These are phyloP conservation scores for Okapia johnstoni DNA, from an alignment of 2,113 vertebrate species.

Conservation along the genomic window DNA sequence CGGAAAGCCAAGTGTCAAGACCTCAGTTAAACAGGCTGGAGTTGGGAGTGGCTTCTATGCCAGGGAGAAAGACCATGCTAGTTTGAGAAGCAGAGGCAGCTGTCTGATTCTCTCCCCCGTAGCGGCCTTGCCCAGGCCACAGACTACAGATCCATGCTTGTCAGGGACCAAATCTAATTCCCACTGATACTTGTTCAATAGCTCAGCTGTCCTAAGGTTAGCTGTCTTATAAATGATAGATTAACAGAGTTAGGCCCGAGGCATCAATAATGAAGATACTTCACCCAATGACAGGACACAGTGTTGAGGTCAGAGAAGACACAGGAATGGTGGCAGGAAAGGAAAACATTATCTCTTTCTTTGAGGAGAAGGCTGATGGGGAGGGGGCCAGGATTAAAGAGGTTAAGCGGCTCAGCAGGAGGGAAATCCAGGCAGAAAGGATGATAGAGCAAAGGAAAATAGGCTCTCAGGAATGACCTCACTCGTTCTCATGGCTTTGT, in stretches of 20 bases:
- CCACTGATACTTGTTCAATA: constrained; percentile 28
- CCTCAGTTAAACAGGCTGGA: not conserved
- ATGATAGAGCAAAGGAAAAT: not conserved
- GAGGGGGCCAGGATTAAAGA: not conserved
- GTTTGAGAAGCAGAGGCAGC: not conserved
- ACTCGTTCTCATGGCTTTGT: not conserved
- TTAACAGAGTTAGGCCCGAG: constrained; percentile 27
- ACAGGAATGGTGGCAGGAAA: not conserved
- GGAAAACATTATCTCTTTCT: not conserved
- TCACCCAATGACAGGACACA: constrained; percentile 2
- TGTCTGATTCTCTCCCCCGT: not conserved
- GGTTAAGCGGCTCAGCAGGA: not conserved
- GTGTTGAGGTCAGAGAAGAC: not conserved
- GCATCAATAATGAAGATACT: constrained; percentile 42
- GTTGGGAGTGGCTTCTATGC: not conserved
- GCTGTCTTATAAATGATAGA: constrained; percentile 58
- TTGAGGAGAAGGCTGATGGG: not conserved
- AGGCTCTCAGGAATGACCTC: not conserved
- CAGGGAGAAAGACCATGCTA: not conserved
- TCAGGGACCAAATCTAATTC: constrained; percentile 13
- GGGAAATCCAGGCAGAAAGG: not conserved
- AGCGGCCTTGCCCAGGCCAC: not conserved
- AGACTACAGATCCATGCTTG: not conserved
- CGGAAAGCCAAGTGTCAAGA: not conserved
- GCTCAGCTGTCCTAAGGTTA: not conserved